These are phyloP conservation scores for Drosophila robusta DNA, from an alignment of 2,888 invertebrate species.

Conservation along the genomic window DNA sequence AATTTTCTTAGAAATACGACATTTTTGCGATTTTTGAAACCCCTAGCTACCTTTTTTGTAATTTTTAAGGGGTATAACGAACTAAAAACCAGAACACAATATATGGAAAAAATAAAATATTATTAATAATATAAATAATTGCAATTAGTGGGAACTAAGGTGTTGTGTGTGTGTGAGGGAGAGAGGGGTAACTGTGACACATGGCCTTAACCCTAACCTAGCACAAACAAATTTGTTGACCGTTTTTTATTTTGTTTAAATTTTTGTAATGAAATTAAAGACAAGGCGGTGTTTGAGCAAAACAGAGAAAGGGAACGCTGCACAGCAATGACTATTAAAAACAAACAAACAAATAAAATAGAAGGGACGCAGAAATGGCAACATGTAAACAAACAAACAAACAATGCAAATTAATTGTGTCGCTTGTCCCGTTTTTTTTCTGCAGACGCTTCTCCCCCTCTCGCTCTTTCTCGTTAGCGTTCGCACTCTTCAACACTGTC, in stretches of 20 bases:
- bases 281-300: background rate
- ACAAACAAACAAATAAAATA: slow-evolving; percentile 2
- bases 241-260: slow-evolving; percentile 1
- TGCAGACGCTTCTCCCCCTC: background rate
- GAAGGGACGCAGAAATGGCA: background rate
- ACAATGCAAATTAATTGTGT: slow-evolving; percentile 49
- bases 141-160: no score
- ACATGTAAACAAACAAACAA: slow-evolving; percentile 49
- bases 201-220: slow-evolving; percentile 73
- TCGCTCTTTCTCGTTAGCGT: background rate
- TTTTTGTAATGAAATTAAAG: slow-evolving; percentile 15
- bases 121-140: no score
- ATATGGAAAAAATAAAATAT: no score
- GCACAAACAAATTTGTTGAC: slow-evolving; percentile 51
- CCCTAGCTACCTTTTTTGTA: no score
- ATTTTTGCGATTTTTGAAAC: no score
- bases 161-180: background rate
- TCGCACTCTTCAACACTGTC: slow-evolving; percentile 13
- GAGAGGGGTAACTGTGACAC: slow-evolving; percentile 18
- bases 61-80: no score
- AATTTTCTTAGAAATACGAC: no score
- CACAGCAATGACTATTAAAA: background rate
- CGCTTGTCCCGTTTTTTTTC: background rate
- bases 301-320: no score
- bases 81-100: no score